Evolutionary conservation across 2,113 vertebrate species (phyloP), one percentile per base, ranked within the genome.

Genomic region (Cavia porcellus): DNA sequence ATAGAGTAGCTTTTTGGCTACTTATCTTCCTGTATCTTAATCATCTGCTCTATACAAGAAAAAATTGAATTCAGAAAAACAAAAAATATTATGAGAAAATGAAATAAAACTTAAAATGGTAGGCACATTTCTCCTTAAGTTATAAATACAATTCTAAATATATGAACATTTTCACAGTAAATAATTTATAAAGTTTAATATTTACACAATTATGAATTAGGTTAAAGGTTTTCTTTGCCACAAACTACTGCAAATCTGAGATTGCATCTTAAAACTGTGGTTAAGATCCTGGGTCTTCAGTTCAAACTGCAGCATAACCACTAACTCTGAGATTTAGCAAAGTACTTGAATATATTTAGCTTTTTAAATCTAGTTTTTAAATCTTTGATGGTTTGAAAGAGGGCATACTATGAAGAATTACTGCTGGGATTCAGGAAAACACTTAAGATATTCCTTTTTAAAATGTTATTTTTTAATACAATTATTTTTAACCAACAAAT

Each of bases 81-180:
- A 61, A 20, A 5, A 64, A 85, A 47, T 15, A 66, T 45, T 79
- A 52, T 74, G 13, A 62, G 55, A 74, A 95, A 94, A 68, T 75
- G 50, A 89, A 72, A 85, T 20, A 85, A 20, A 89, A 62, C n/a
- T 75, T 38, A 82, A 62, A 92, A 86, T 81, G 57, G 22, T 81
- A 86, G 55, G 52, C 1, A 38, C 5, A 38, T 52, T 82, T 84
- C 59, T 83, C 52, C 20, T 52, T 61, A 68, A 82, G 12, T 80
- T 95, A 90, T 86, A 94, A 92, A 50, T 42, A 74, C 15, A 90
- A 89, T 80, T 90, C 32, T 79, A 95, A 93, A 66, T 87, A 57
- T 35, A 80, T 74, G 7, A 74, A 86, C 87, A 50, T 74, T 72
- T 72, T 79, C 62, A 92, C 19, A 75, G 57, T 75, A n/a, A 72